Base-by-base conservation (phyloP, 2,797 vertebrate genomes). In the Sitta carolinensis region DNA sequence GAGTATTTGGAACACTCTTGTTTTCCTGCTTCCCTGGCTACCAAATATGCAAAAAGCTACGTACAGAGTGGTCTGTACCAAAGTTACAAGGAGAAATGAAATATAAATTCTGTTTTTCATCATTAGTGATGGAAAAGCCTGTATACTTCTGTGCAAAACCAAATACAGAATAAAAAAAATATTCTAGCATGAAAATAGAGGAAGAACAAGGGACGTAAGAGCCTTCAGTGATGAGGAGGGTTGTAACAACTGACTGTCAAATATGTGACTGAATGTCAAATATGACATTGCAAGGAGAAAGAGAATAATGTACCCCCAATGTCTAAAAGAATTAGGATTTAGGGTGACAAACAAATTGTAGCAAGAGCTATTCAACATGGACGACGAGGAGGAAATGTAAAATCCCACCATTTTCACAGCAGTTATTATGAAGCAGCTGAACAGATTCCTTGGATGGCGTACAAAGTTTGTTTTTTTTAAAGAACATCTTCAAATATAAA, bases 391-490 rank as follows among this genome's bases (percentile, higher is more conserved):
- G 8, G 38, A 76, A 73, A 81, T 12, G 2, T 26, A 34, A 72
- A 83, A 73, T 54, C 1, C 0, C 22, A 55, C 3, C 2, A 23
- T 61, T 63, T 47, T 48, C 20, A 40, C 34, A 43, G 5, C 13
- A 42, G 40, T 84, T 62, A 11, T 36, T 21, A 55, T 23, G 16
- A 67, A 84, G 4, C 1, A 70, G 13, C 30, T 20, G 1, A 72
- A 78, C 23, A 67, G 36, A 81, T 73, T 70, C 3, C 8, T 14
- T 34, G 4, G 27, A 59, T 4, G 55, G 3, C 3, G 9, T 13
- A 3, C 32, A n/a, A 83, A 69, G 6, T 25, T 15, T 27, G 1
- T 0, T 34, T 2, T 38, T 42, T 5, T 5, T 1, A n/a, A 67
- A 77, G 2, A 77, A 27, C 23, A 26, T 5, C 10, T 32, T 77